Conservation (phyloP, 2,888 invertebrate species). For the Dusona sp. region DNA sequence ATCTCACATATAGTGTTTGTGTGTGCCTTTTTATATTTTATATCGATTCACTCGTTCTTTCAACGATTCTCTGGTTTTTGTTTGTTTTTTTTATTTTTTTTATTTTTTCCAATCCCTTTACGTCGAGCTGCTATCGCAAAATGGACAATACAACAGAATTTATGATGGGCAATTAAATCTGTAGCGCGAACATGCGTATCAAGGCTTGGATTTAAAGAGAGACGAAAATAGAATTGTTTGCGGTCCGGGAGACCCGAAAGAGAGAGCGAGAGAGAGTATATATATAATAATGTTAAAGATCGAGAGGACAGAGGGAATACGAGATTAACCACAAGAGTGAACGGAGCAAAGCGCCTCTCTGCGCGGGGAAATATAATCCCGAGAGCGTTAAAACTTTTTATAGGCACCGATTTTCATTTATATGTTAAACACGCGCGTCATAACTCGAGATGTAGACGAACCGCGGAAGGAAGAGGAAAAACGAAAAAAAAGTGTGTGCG, state of each 20-base stretch:
- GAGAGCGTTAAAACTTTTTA: slow-evolving; percentile 81
- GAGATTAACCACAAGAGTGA: slow-evolving; percentile 42
- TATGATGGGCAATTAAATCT: slow-evolving; percentile 15
- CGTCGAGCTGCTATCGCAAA: not conserved
- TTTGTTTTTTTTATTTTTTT: slow-evolving; percentile 7
- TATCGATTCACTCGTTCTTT: slow-evolving; percentile 51
- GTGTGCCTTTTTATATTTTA: slow-evolving; percentile 50
- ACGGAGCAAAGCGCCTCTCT: slow-evolving; percentile 24
- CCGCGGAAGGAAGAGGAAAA: slow-evolving; percentile 24
- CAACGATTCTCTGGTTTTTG: slow-evolving; percentile 50
- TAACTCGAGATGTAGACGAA: slow-evolving; percentile 72
- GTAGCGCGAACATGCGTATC: not conserved
- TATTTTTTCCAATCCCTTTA: not conserved
- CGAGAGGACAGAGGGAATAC: slow-evolving; percentile 71
- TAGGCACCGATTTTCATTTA: slow-evolving; percentile 81
- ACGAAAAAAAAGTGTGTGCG: slow-evolving; percentile 19
- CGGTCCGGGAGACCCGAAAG: slow-evolving; percentile 77
- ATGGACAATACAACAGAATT: not conserved
- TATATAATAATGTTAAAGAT: slow-evolving; percentile 18
- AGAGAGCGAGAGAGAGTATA: not conserved
- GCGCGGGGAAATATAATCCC: slow-evolving; percentile 76
- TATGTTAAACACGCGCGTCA: slow-evolving; percentile 81
- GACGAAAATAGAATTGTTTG: slow-evolving; percentile 77
- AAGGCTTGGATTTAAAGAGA: slow-evolving; percentile 1
- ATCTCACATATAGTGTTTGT: slow-evolving; percentile 43